Conservation (phyloP, 2,797 vertebrate species). For the Danio choprae region DNA sequence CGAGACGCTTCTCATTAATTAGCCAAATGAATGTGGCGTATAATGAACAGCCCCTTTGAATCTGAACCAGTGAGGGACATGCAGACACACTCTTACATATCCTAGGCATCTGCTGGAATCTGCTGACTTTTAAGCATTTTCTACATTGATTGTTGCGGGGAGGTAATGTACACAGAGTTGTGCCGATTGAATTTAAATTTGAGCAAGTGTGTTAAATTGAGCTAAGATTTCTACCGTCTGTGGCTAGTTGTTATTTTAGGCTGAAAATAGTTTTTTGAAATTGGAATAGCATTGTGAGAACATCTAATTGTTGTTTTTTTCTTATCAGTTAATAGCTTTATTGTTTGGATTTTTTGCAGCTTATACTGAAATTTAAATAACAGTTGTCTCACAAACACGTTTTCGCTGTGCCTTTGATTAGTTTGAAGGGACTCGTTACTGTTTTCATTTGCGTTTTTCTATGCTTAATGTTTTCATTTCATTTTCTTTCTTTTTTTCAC, state of each 20-base stretch:
- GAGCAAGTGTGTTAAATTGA: not conserved
- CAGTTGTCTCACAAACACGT: not conserved
- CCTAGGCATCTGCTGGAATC: slow-evolving; percentile 12
- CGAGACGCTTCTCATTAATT: slow-evolving; percentile 53
- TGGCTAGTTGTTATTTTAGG: not conserved
- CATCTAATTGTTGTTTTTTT: no score
- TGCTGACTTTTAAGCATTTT: slow-evolving; percentile 14
- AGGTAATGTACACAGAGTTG: slow-evolving; percentile 5
- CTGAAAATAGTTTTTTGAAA: no score
- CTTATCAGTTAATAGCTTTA: no score
- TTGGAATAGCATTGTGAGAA: not conserved
- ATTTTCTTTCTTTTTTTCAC: not conserved
- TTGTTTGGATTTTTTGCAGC: not conserved
- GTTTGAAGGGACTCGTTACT: not conserved
- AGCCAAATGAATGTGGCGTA: slow-evolving; percentile 51
- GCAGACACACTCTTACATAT: not conserved
- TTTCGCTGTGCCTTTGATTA: not conserved
- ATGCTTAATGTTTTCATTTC: not conserved
- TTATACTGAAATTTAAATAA: not conserved
- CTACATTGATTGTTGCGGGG: not conserved
- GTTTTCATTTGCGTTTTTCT: no score
- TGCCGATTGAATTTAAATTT: not conserved
- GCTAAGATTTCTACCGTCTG: not conserved
- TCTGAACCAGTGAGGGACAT: slow-evolving; percentile 24
- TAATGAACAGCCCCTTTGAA: slow-evolving; percentile 41